Evolutionary conservation across 2,797 vertebrate species (phyloP).

Genomic region (Pristis pectinata): DNA sequence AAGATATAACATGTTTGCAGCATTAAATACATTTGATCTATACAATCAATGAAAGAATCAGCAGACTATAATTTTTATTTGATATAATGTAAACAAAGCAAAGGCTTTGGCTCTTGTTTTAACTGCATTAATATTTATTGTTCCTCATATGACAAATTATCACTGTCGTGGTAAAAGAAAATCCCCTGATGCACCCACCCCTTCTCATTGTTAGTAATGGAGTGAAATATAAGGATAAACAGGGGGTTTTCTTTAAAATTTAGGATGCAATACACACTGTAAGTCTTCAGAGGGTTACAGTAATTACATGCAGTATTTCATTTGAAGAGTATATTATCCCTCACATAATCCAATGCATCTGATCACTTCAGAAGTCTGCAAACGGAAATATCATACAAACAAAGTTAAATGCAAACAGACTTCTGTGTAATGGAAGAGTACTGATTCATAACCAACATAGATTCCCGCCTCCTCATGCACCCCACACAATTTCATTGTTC

Average conservation of each 20-base stretch:
- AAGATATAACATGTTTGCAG: not conserved
- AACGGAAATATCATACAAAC: not conserved
- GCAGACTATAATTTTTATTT: not conserved
- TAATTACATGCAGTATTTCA: slow-evolving; percentile 1
- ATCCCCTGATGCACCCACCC: not conserved
- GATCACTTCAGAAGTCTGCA: not conserved
- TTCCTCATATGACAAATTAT: not conserved
- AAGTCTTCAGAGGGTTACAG: not conserved
- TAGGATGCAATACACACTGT: not conserved
- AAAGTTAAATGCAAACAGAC: not conserved
- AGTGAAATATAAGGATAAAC: not conserved
- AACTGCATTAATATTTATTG: not conserved
- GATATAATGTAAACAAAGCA: not conserved
- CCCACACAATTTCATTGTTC: not conserved
- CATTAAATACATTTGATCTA: not conserved
- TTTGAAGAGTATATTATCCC: not conserved
- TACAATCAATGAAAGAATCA: not conserved
- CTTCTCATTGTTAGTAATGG: slow-evolving; percentile 17
- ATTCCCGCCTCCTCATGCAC: not conserved
- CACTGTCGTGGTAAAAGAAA: not conserved
- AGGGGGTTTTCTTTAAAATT: not conserved
- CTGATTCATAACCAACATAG: not conserved
- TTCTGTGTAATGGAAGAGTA: slow-evolving; percentile 1
- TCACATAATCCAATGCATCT: not conserved
- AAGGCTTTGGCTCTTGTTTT: not conserved